Percentiles rank a stretch among this genome's conserved stretches.
phyloP scores from a whole-genome alignment of 1,140 invertebrate species.

The Popillia japonica region DNA sequence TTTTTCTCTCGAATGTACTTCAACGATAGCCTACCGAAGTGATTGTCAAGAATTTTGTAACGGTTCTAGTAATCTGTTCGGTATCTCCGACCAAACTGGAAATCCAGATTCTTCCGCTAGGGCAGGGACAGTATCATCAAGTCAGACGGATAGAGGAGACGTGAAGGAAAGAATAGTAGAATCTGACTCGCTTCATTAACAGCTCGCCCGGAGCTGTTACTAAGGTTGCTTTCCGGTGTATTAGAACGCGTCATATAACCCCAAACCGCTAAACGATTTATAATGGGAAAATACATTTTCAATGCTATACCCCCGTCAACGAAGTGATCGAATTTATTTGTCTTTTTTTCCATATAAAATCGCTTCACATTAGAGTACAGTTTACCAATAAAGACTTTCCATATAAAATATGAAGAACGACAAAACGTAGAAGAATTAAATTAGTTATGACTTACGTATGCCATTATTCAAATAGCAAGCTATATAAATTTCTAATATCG shows the following conservation, averaged over 20 bases:
- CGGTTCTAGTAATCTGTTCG: slow-evolving; percentile 42
- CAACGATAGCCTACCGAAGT: slow-evolving; percentile 48
- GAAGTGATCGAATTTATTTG: slow-evolving; percentile 32
- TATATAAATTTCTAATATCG: no score
- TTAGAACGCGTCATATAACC: slow-evolving; percentile 50
- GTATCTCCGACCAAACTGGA: slow-evolving; percentile 39
- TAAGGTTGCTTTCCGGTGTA: slow-evolving; percentile 51
- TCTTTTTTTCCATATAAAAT: not conserved
- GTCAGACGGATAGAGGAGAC: not conserved
- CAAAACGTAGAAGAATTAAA: not conserved
- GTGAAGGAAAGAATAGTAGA: slow-evolving; percentile 9
- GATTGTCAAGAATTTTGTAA: slow-evolving; percentile 51
- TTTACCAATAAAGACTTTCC: not conserved
- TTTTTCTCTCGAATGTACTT: slow-evolving; percentile 44
- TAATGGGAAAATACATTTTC: slow-evolving; percentile 54
- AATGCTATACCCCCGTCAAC: slow-evolving; percentile 42
- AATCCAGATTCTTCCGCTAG: slow-evolving; percentile 42
- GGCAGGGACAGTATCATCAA: not conserved
- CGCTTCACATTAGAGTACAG: not conserved
- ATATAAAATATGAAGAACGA: not conserved
- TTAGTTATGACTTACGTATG: no score
- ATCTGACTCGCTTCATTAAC: slow-evolving; percentile 48
- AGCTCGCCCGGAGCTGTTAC: slow-evolving; percentile 47
- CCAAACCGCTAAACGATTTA: slow-evolving; percentile 54
- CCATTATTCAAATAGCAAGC: no score